Base-by-base conservation (phyloP, 2,888 invertebrate species). In the Resseliella maxima region DNA sequence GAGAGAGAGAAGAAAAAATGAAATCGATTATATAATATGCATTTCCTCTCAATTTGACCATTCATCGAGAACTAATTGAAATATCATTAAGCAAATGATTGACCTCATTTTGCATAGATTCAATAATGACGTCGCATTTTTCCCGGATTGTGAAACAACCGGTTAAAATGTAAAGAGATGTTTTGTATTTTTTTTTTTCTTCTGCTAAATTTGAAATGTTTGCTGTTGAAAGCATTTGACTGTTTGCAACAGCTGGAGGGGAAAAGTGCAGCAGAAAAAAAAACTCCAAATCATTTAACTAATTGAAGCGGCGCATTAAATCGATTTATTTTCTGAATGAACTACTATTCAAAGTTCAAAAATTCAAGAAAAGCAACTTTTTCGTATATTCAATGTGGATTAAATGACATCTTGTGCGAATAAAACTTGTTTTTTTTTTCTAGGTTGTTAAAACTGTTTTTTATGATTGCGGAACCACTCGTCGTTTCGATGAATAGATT, bases 61-160 rank as follows among this genome's bases (percentile, higher is more conserved):
- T 72, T 72, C 72, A 72, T 72, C 72, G 72, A n/a, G 35, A 31
- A 72, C 72, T 72, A 27, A 72, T 72, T 72, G 72, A 72, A 72
- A 72, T 72, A 72, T 72, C 72, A 72, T 72, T 72, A 72, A 15
- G 72, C 72, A 72, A 72, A 31, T 72, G 72, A 72, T 72, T 72
- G 72, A 72, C 72, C 72, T 72, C 72, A 72, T 72, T 72, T 72
- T 72, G 15, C 72, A 31, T 27, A 31, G 31, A 72, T 72, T 72
- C 12, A 2, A 15, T 35, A 72, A 31, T 72, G 72, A 72, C 72
- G n/a, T 72, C 31, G 72, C 31, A 35, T 35, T 72, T 72, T 72
- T 72, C 15, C n/a, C 15, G 72, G 10, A 8, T 6, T 27, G 24
- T 24, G 27, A 3, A 59, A 27, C 24, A 72, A 15, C 12, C 72